These are phyloP conservation scores for Chionodraco myersi DNA, from an alignment of 2,113 vertebrate genomes.

Conservation along the genomic window DNA sequence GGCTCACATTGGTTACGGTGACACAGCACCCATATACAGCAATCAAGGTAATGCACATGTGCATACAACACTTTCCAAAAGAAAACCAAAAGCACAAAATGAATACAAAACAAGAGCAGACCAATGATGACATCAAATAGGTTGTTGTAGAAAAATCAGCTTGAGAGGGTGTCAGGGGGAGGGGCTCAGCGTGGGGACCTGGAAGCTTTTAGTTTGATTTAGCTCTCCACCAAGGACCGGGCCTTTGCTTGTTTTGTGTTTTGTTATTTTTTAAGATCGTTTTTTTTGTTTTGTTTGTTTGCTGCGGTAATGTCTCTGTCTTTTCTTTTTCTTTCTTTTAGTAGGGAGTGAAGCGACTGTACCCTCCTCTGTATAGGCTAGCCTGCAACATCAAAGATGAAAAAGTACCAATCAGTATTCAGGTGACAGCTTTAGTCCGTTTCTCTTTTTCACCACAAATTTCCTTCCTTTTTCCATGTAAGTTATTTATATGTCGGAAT, in stretches of 20 bases:
- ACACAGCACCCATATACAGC: constrained; percentile 78
- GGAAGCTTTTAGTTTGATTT: constrained; percentile 78
- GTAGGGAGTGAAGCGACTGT: constrained; percentile 98
- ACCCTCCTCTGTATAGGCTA: constrained; percentile 97
- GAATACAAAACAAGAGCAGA: constrained; percentile 77
- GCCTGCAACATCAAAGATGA: constrained; percentile 99
- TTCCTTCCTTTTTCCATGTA: constrained; percentile 74
- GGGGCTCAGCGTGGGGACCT: constrained; percentile 72
- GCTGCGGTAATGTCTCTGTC: constrained; percentile 76
- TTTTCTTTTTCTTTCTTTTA: constrained; percentile 82
- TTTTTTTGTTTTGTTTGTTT: constrained; percentile 75
- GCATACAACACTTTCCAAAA: constrained; percentile 71
- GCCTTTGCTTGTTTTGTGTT: constrained; percentile 69
- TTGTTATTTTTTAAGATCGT: constrained; percentile 43
- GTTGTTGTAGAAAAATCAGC: constrained; percentile 75
- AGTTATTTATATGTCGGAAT: background rate
- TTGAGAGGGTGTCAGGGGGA: constrained; percentile 58
- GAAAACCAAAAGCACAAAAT: constrained; percentile 74
- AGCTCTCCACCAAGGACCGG: constrained; percentile 71
- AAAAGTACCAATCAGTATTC: constrained; percentile 93
- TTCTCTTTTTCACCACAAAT: constrained; percentile 75
- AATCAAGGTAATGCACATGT: constrained; percentile 74
- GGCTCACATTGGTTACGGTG: constrained; percentile 76
- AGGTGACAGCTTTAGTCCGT: constrained; percentile 68
- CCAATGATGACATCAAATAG: constrained; percentile 77